phyloP scores from a whole-genome alignment of 1,140 invertebrate genomes.

The Drosophila sp. region DNA sequence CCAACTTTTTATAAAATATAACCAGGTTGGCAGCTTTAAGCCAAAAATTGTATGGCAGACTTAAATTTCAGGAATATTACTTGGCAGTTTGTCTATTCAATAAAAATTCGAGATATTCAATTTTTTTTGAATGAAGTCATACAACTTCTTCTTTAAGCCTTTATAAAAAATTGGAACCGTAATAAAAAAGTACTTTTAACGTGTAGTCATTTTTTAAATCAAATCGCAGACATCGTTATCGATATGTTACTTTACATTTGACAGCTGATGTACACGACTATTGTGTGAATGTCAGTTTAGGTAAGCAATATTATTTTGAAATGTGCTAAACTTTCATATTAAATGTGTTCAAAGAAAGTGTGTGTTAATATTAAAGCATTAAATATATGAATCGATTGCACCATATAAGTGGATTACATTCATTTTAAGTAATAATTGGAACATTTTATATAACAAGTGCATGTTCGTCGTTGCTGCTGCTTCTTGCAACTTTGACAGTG shows the following conservation, averaged over 20 bases:
- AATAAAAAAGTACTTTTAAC: no score
- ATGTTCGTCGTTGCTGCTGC: slow-evolving; percentile 36
- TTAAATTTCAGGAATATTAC: no score
- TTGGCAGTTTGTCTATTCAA: no score
- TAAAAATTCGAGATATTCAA: no score
- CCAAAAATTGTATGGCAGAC: no score
- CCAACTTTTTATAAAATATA: no score
- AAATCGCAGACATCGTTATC: slow-evolving; percentile 18
- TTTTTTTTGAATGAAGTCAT: no score
- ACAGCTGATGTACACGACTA: slow-evolving; percentile 33
- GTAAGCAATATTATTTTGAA: slow-evolving; percentile 35
- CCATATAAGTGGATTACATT: not conserved
- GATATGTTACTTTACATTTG: not conserved
- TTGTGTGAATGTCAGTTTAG: slow-evolving; percentile 43
- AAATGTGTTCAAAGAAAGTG: slow-evolving; percentile 16
- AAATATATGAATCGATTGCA: not conserved
- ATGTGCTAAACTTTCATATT: not conserved
- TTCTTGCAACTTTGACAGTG: slow-evolving; percentile 44
- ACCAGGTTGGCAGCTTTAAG: no score
- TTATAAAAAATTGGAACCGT: no score
- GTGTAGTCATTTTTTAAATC: no score
- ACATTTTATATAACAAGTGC: slow-evolving; percentile 65
- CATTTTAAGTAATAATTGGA: slow-evolving; percentile 63
- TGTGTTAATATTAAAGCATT: slow-evolving; percentile 1
- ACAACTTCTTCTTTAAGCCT: no score